phyloP scores from a whole-genome alignment of 2,113 vertebrate genomes.

The Callipepla californica region DNA sequence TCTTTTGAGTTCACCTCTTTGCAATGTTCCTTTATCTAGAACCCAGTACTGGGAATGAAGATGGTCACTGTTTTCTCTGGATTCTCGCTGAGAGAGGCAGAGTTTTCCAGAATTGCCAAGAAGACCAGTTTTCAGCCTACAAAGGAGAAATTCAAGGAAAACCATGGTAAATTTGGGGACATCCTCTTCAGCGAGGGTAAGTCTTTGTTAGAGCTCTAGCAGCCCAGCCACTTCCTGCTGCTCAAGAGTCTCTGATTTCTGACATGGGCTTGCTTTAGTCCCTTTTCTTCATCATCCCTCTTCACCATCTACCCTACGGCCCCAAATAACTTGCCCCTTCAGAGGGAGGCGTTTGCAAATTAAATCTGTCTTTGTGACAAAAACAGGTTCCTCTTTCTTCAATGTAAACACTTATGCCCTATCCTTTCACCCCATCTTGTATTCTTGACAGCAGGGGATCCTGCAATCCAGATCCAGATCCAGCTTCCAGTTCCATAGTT shows the following conservation, averaged over 20 bases:
- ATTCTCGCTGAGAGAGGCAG: slow-evolving; percentile 75
- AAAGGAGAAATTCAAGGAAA: slow-evolving; percentile 74
- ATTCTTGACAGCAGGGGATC: no score
- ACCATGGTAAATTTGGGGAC: slow-evolving; percentile 72
- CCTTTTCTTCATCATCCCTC: not conserved
- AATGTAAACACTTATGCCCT: not conserved
- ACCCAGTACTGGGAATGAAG: slow-evolving; percentile 75
- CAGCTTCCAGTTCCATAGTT: not conserved
- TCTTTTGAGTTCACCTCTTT: not conserved
- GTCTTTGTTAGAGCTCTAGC: not conserved
- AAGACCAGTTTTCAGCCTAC: slow-evolving; percentile 82
- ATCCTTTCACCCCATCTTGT: no score
- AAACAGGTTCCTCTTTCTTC: not conserved
- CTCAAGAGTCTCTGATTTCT: not conserved
- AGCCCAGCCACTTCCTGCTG: not conserved
- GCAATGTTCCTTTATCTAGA: slow-evolving; percentile 58
- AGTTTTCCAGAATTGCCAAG: slow-evolving; percentile 72
- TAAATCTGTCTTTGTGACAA: not conserved
- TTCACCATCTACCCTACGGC: not conserved
- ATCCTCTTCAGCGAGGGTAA: slow-evolving; percentile 80
- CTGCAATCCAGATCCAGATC: no score
- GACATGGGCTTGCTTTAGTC: not conserved
- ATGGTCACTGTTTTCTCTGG: slow-evolving; percentile 79
- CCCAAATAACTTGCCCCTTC: not conserved
- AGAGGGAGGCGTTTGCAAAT: not conserved